phyloP scores from a whole-genome alignment of 2,113 vertebrate species.

The Cyanoderma ruficeps region DNA sequence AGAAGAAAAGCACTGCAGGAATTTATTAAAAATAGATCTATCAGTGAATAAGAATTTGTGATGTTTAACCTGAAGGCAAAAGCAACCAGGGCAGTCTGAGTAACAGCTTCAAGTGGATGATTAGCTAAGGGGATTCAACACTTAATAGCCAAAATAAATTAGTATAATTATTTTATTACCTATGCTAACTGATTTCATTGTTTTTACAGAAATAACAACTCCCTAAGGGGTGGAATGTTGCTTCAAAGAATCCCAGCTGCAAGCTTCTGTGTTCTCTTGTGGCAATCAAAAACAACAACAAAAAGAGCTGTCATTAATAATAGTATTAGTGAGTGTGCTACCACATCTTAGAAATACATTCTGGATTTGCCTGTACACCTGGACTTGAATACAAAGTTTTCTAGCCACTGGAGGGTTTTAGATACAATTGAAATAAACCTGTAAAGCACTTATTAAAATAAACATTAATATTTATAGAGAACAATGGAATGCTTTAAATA shows the following conservation, averaged over 20 bases:
- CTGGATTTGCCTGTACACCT: slow-evolving; percentile 16
- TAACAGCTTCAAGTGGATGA: slow-evolving; percentile 76
- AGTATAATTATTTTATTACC: slow-evolving; percentile 82
- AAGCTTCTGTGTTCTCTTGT: slow-evolving; percentile 54
- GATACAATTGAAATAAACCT: slow-evolving; percentile 43
- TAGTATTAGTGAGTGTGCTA: slow-evolving; percentile 13
- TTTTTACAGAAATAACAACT: slow-evolving; percentile 76
- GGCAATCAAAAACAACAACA: slow-evolving; percentile 69
- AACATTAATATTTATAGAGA: slow-evolving; percentile 61
- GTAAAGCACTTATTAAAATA: slow-evolving; percentile 52
- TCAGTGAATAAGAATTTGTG: slow-evolving; percentile 59
- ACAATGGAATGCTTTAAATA: slow-evolving; percentile 33
- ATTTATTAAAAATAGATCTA: slow-evolving; percentile 70
- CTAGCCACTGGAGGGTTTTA: slow-evolving; percentile 1
- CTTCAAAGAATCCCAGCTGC: slow-evolving; percentile 68
- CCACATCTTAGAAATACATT: slow-evolving; percentile 26
- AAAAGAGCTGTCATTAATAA: slow-evolving; percentile 69
- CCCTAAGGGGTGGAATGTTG: slow-evolving; percentile 65
- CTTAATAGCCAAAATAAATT: slow-evolving; percentile 80
- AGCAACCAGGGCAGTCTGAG: slow-evolving; percentile 64
- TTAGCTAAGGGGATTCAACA: slow-evolving; percentile 77
- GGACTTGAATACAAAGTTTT: slow-evolving; percentile 46
- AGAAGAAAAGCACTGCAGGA: slow-evolving; percentile 39
- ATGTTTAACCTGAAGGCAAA: slow-evolving; percentile 73
- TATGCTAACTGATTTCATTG: slow-evolving; percentile 80